These are phyloP conservation scores for Drosophila rubida DNA, from an alignment of 2,888 invertebrate species.

Conservation along the genomic window DNA sequence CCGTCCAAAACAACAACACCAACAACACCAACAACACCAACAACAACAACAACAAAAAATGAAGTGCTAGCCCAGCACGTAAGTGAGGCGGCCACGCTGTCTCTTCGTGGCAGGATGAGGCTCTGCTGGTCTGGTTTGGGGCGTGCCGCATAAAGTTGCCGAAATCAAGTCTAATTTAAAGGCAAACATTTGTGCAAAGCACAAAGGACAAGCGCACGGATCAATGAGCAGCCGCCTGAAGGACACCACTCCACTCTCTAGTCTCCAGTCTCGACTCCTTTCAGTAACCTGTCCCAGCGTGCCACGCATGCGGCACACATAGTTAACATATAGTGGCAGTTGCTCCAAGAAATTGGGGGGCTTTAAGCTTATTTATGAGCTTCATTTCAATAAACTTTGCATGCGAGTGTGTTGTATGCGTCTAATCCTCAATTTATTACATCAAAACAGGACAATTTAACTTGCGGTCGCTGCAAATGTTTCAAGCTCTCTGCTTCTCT, in stretches of 20 bases:
- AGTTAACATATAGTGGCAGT: neutral
- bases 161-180: slow-evolving; percentile 67
- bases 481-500: slow-evolving; percentile 6
- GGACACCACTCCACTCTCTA: neutral
- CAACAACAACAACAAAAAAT: slow-evolving; percentile 17
- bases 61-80: slow-evolving; percentile 56
- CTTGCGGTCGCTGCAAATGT: neutral
- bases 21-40: no score
- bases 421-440: slow-evolving; percentile 38
- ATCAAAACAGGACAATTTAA: slow-evolving; percentile 2
- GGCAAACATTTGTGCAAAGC: slow-evolving; percentile 51
- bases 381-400: slow-evolving; percentile 24
- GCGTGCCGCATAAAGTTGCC: slow-evolving; percentile 47
- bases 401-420: neutral
- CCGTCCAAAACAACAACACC: neutral
- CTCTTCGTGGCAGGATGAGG: no score
- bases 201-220: slow-evolving; percentile 2
- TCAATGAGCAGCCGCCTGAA: neutral
- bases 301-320: no score
- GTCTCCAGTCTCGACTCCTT: neutral
- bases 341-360: neutral
- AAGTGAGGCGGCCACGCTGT: slow-evolving; percentile 41
- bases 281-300: neutral
- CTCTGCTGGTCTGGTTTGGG: no score
- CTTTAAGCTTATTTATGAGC: slow-evolving; percentile 21